phyloP scores from a whole-genome alignment of 2,113 vertebrate genomes.

The Carollia perspicillata region DNA sequence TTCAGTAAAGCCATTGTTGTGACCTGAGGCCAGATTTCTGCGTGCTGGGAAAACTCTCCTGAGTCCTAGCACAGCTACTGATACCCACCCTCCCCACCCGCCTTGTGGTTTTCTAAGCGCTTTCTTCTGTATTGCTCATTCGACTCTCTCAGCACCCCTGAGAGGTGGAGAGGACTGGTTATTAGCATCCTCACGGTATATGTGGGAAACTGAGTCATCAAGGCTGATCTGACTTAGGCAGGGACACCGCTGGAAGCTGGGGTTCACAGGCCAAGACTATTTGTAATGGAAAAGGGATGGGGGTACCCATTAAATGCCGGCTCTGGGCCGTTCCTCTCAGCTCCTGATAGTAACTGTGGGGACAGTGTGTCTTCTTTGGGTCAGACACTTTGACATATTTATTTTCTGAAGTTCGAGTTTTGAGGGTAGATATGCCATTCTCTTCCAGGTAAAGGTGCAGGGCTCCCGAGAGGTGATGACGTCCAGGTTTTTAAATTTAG shows the following conservation, averaged over 20 bases:
- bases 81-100: neutral
- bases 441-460: neutral
- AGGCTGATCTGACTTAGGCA: neutral
- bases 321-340: neutral
- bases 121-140: slow-evolving; percentile 32
- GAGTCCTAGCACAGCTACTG: slow-evolving; percentile 55
- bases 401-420: neutral
- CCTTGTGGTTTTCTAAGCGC: slow-evolving; percentile 5
- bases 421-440: neutral
- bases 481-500: neutral
- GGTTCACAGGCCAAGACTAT: neutral
- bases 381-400: neutral
- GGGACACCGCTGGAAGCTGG: neutral
- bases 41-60: slow-evolving; percentile 56
- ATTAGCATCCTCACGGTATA: neutral
- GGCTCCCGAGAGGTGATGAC: neutral
- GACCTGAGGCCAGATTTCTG: slow-evolving; percentile 61
- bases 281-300: neutral
- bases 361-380: neutral
- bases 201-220: neutral
- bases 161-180: neutral
- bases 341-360: neutral
- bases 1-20: slow-evolving; percentile 36
- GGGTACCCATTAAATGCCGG: neutral
- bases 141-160: slow-evolving; percentile 8